A percentile compares a stretch with the other conserved stretches of the same genome.
phyloP scores from a whole-genome alignment of 2,888 invertebrate species.

The Drosophila demipolita region DNA sequence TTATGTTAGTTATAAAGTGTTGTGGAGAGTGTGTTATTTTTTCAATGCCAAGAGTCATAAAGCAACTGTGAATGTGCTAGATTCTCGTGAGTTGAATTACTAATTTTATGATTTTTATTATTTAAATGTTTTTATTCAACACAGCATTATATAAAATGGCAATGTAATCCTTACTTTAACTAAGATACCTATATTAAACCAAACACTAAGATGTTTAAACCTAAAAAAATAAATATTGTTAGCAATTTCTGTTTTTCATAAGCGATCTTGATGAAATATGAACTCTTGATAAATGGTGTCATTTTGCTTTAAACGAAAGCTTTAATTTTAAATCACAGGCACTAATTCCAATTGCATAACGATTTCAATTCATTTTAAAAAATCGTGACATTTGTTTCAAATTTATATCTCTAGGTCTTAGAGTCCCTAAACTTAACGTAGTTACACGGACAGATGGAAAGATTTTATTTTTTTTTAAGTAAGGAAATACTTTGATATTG shows the following conservation, averaged over 20 bases:
- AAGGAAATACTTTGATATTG: not conserved
- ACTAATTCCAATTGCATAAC: not conserved
- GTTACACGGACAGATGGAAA: not conserved
- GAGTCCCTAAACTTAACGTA: not conserved
- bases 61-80: not conserved
- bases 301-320: not conserved
- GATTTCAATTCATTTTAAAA: not conserved
- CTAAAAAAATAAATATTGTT: not conserved
- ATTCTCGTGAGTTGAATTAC: not conserved
- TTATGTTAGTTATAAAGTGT: slow-evolving; percentile 20
- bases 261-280: too few species aligned
- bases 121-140: not conserved
- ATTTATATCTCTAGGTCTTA: not conserved
- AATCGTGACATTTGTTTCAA: not conserved
- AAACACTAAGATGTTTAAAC: not conserved
- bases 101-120: not conserved
- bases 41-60: not conserved
- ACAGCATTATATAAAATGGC: not conserved
- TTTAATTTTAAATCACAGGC: not conserved
- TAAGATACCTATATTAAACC: not conserved
- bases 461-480: not conserved
- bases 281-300: not conserved
- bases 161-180: not conserved
- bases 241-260: too few species aligned
- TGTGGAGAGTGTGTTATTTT: slow-evolving; percentile 25